Evolutionary conservation across 2,113 vertebrate genomes (phyloP).

Genomic region (Sander lucioperca): DNA sequence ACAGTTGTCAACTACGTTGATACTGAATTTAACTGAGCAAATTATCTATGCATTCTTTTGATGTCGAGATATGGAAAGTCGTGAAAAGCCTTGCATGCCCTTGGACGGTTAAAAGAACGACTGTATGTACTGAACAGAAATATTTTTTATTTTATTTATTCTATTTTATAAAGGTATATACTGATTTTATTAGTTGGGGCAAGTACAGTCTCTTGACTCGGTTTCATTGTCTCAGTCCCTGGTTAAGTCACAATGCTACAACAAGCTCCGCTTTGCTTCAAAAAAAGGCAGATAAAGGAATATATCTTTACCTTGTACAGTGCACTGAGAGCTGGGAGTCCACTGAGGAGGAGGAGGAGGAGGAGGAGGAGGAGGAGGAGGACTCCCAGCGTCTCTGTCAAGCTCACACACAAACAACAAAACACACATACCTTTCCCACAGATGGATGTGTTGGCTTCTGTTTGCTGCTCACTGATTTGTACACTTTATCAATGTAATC

Average conservation of each 20-base stretch:
- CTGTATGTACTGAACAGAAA: constrained; percentile 87
- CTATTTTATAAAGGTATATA: constrained; percentile 96
- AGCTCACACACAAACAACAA: constrained; percentile 59
- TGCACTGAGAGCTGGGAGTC: constrained; percentile 57
- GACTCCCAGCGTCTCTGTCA: constrained; percentile 55
- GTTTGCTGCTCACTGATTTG: constrained; percentile 88
- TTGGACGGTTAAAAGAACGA: constrained; percentile 79
- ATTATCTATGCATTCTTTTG: constrained; percentile 96
- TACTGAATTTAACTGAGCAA: constrained; percentile 81
- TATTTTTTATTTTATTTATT: constrained; percentile 99
- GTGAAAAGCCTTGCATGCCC: constrained; percentile 88
- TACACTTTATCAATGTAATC: constrained; percentile 92
- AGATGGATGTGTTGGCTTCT: constrained; percentile 78
- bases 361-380: neutral
- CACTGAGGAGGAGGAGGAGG: neutral
- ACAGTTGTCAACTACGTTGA: constrained; percentile 74
- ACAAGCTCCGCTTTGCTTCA: constrained; percentile 69
- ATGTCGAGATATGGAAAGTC: constrained; percentile 80
- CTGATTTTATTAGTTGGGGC: constrained; percentile 82
- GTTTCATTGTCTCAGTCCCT: constrained; percentile 82
- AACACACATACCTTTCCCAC: constrained; percentile 58
- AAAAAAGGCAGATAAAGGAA: constrained; percentile 44
- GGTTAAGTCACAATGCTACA: constrained; percentile 64
- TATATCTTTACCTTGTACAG: constrained; percentile 65
- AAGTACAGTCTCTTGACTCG: constrained; percentile 65